Evolutionary conservation across 2,113 vertebrate species (phyloP).

Genomic region (Isichthys henryi): DNA sequence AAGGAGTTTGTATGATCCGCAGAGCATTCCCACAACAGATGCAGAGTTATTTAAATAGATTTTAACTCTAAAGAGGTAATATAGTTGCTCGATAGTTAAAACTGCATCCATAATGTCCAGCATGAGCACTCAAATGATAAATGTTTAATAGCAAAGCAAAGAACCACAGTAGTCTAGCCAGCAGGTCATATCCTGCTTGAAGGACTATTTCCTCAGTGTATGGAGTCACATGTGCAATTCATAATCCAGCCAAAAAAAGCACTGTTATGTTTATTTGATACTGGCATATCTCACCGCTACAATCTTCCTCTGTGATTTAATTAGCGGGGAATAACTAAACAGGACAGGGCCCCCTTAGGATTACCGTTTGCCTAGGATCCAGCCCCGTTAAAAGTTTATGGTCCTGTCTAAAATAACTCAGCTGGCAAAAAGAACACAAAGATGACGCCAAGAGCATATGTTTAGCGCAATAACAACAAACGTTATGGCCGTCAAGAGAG

Average conservation of each 20-base stretch:
- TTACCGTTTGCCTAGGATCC: slow-evolving; percentile 84
- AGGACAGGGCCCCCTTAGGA: slow-evolving; percentile 52
- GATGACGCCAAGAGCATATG: slow-evolving; percentile 79
- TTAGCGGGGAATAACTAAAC: slow-evolving; percentile 38
- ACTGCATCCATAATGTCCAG: neutral
- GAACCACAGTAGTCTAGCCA: neutral
- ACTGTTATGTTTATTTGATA: slow-evolving; percentile 17
- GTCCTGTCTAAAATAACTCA: slow-evolving; percentile 81
- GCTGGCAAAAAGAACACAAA: slow-evolving; percentile 47
- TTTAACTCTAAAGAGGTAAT: neutral
- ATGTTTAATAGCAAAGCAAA: neutral
- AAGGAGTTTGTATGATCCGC: neutral
- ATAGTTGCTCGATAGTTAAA: neutral
- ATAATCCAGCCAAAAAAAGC: slow-evolving; percentile 1
- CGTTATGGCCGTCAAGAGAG: slow-evolving; percentile 89
- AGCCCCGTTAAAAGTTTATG: slow-evolving; percentile 86
- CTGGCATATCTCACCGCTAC: neutral
- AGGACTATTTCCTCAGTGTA: neutral
- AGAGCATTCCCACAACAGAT: neutral
- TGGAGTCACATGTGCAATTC: neutral
- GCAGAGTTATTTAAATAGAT: neutral
- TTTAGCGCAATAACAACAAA: slow-evolving; percentile 88
- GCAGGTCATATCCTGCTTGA: neutral
- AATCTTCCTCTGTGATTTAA: slow-evolving; percentile 33
- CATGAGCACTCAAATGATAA: neutral